phyloP scores from a whole-genome alignment of 2,888 invertebrate species.

The Lepidochitona cinerea region DNA sequence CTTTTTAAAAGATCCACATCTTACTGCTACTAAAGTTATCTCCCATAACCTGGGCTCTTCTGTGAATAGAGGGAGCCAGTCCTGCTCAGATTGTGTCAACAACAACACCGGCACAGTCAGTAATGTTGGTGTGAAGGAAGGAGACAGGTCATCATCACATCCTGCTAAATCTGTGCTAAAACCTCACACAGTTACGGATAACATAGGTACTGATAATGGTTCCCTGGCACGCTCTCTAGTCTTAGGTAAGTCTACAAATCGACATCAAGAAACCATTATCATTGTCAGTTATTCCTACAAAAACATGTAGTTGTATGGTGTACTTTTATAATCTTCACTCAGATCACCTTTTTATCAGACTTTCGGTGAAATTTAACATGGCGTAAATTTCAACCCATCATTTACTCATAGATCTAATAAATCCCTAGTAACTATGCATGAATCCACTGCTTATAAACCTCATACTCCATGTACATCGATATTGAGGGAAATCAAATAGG shows the following conservation, averaged over 20 bases:
- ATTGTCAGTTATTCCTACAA: too few species aligned
- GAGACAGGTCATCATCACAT: neutral
- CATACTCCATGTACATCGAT: too few species aligned
- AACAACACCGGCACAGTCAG: neutral
- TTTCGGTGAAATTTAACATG: too few species aligned
- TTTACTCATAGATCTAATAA: too few species aligned
- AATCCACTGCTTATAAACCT: too few species aligned
- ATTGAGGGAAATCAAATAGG: too few species aligned
- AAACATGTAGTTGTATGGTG: too few species aligned
- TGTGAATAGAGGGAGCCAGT: neutral
- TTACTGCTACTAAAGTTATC: neutral
- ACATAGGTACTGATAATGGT: constrained; percentile 58
- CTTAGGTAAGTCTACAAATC: constrained; percentile 60
- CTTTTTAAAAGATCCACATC: constrained; percentile 42
- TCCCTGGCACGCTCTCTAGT: constrained; percentile 55
- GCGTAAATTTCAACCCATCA: too few species aligned
- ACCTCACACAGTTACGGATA: constrained; percentile 1
- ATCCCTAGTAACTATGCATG: too few species aligned
- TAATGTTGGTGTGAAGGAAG: neutral
- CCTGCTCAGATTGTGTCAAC: neutral
- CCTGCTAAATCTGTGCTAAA: neutral
- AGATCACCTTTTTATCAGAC: too few species aligned
- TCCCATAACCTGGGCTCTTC: neutral
- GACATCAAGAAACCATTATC: too few species aligned
- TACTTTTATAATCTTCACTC: too few species aligned